Conservation (phyloP, 2,888 invertebrate genomes). For the Cepaea hortensis region DNA sequence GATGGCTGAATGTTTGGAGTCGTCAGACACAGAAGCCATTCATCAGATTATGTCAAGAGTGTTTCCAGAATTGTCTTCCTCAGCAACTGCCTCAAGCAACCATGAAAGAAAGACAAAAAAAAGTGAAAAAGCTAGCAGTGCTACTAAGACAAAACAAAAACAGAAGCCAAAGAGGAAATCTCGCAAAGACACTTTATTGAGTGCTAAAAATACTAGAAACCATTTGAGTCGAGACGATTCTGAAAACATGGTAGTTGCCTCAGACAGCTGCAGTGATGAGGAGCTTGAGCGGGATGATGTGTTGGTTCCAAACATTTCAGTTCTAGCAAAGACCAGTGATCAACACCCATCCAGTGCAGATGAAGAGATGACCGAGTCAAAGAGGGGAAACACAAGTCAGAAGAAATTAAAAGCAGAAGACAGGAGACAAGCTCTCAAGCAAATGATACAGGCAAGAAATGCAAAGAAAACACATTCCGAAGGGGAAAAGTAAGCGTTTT, state of each 20-base stretch:
- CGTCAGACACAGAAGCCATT: constrained; percentile 59
- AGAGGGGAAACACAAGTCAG: constrained; percentile 37
- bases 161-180: constrained; percentile 46
- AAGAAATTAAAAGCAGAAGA: constrained; percentile 29
- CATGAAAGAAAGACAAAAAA: constrained; percentile 11
- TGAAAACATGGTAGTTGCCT: constrained; percentile 8
- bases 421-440: constrained; percentile 47
- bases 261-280: background rate
- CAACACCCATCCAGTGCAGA: constrained; percentile 39
- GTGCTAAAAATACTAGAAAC: constrained; percentile 31
- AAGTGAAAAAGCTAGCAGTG: constrained; percentile 23
- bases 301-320: background rate
- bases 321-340: constrained; percentile 19
- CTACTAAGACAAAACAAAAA: constrained; percentile 25
- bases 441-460: constrained; percentile 53
- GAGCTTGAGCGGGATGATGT: constrained; percentile 52
- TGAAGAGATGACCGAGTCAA: constrained; percentile 1
- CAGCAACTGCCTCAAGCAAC: background rate
- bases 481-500: background rate
- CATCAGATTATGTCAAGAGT: constrained; percentile 45
- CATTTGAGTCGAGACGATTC: constrained; percentile 53
- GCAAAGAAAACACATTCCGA: constrained; percentile 2
- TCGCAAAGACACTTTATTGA: constrained; percentile 1
- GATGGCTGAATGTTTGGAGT: constrained; percentile 84
- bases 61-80: constrained; percentile 17